Percentiles rank a stretch among this genome's conserved stretches.
These are phyloP conservation scores for Pterophyllum scalare DNA, from an alignment of 2,113 vertebrate species.

Conservation along the genomic window DNA sequence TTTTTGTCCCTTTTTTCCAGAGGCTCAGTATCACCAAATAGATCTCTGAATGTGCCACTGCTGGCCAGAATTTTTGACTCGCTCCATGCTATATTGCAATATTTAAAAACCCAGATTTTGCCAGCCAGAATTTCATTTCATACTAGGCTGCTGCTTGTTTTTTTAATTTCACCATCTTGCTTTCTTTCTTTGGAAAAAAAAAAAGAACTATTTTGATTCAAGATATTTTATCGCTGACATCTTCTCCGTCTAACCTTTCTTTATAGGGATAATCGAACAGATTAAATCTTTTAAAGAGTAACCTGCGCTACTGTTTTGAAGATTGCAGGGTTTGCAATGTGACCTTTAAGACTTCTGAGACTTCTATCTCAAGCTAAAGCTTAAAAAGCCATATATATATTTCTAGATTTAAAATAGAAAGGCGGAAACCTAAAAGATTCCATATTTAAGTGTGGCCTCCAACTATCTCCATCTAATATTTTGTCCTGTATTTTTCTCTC, in stretches of 20 bases:
- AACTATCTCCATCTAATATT: conserved; percentile 3
- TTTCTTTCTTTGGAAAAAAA: conserved; percentile 10
- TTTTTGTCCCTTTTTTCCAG: neutral
- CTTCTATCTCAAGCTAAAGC: conserved; percentile 33
- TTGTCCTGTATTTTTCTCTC: neutral
- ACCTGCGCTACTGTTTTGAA: conserved; percentile 40
- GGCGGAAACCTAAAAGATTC: conserved; percentile 19
- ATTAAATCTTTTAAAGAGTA: conserved; percentile 62
- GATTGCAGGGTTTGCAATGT: conserved; percentile 50
- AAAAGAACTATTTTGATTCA: conserved; percentile 2
- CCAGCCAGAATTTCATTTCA: neutral
- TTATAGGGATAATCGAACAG: conserved; percentile 60
- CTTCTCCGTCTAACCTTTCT: conserved; percentile 69
- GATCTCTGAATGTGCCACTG: neutral
- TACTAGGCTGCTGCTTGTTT: neutral
- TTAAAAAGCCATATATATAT: conserved; percentile 47
- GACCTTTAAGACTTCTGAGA: conserved; percentile 72
- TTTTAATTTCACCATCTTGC: neutral
- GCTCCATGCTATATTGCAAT: neutral
- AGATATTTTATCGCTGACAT: conserved; percentile 44
- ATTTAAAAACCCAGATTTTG: neutral
- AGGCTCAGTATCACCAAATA: neutral
- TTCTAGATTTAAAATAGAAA: conserved; percentile 27
- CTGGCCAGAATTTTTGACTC: neutral
- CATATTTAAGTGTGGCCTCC: conserved; percentile 25